Conservation (phyloP, 2,113 vertebrate species). For the Dolichallabes microphthalmus region DNA sequence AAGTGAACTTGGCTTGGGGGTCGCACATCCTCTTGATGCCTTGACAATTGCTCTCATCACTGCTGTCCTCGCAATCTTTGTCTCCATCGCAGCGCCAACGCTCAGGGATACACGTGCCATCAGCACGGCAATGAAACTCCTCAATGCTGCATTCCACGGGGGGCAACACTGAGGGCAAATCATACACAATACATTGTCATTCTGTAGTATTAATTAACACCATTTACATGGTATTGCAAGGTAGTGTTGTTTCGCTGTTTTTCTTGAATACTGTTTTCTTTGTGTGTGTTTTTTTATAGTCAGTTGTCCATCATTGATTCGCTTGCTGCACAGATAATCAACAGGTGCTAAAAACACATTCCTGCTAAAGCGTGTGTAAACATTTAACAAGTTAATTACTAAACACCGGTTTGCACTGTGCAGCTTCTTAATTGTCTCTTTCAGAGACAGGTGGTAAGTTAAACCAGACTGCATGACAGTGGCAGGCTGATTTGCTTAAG, state of each 20-base stretch:
- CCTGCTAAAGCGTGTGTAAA: constrained; percentile 10
- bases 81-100: constrained; percentile 94
- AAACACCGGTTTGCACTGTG: constrained; percentile 6
- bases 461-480: background rate
- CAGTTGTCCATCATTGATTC: constrained; percentile 2
- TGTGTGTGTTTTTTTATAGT: background rate
- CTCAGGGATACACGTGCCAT: constrained; percentile 89
- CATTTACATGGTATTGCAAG: background rate
- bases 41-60: constrained; percentile 87
- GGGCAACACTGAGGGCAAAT: constrained; percentile 70
- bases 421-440: constrained; percentile 10
- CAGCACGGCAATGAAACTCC: constrained; percentile 89
- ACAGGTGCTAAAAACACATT: constrained; percentile 25
- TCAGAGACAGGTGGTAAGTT: constrained; percentile 30
- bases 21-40: constrained; percentile 87
- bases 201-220: background rate
- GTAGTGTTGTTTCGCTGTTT: background rate
- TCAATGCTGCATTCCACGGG: constrained; percentile 82
- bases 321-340: constrained; percentile 5
- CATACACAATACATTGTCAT: constrained; percentile 29
- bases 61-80: constrained; percentile 95
- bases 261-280: background rate
- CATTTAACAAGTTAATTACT: constrained; percentile 20
- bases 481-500: constrained; percentile 34
- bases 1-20: constrained; percentile 92